A percentile compares a stretch with the other conserved stretches of the same genome.
Conservation (phyloP, 2,113 vertebrate genomes). For the Peucedramus taeniatus region DNA sequence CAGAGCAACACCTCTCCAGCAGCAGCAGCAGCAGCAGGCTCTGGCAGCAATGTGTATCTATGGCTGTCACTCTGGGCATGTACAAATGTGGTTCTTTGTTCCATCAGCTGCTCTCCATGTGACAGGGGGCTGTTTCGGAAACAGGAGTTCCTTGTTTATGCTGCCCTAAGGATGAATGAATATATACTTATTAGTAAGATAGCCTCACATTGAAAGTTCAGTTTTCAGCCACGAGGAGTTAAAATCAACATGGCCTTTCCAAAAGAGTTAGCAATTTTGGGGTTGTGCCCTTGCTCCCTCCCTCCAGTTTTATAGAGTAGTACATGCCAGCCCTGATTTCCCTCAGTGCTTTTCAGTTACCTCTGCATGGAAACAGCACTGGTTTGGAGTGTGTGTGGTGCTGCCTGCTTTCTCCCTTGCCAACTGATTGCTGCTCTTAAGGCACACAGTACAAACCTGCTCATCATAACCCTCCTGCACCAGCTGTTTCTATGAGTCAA, state of each 20-base stretch:
- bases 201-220: background rate
- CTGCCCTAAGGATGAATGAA: background rate
- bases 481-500: background rate
- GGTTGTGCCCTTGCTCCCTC: background rate
- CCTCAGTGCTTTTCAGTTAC: background rate
- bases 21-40: background rate
- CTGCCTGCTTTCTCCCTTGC: background rate
- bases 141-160: constrained; percentile 11
- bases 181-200: background rate
- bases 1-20: background rate
- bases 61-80: background rate
- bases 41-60: background rate
- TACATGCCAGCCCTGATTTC: background rate
- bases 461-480: background rate
- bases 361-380: background rate
- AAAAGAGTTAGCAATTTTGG: background rate
- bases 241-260: background rate
- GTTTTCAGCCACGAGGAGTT: background rate
- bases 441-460: background rate
- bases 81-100: background rate
- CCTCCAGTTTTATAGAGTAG: background rate
- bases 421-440: background rate
- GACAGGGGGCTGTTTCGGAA: background rate
- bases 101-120: constrained; percentile 19
- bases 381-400: background rate